Evolutionary conservation across 2,113 vertebrate species (phyloP), one percentile per base, ranked within the genome.

Genomic region (Lophius piscatorius): DNA sequence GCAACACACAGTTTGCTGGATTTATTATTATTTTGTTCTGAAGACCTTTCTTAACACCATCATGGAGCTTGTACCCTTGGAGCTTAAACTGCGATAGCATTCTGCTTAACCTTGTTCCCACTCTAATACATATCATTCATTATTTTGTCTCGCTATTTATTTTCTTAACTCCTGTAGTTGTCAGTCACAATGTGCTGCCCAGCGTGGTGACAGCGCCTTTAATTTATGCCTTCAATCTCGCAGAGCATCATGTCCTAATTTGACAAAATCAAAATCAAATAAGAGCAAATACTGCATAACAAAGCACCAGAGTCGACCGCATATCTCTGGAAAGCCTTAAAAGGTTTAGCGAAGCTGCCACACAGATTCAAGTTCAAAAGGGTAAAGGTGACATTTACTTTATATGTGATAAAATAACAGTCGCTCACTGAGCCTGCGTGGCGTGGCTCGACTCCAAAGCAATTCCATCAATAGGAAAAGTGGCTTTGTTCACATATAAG

Each of bases 11-110:
- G 95, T 94, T 92, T 91, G 92, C 91, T 91, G 93, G 95, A 99
- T 99, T 98, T 98, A 99, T 96, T 90, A 92, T 95, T 98, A 97
- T 96, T 98, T 98, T 97, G 95, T 98, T 98, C 95, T 92, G 89
- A 94, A 95, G 95, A 97, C 95, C 95, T 98, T 96, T 96, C 95
- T 91, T 86, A 91, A 89, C 84, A 82, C 85, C 67, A 87, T 87
- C 64, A 82, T 45, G 38, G 75, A 84, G 79, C 74, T 78, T 92
- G 91, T 94, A 91, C 92, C 93, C 92, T 92, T 95, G 93, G 95
- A 96, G 94, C 93, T 93, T 93, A 95, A 96, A 96, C 95, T 93
- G 91, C 75, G 67, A 84, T 76, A 65, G 73, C 70, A 81, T 83
- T 75, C 72, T 63, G 54, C 77, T 83, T 81, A 84, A 87, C 81